Evolutionary conservation across 30 jellyfish, hydroid and myxozoan genomes (phyloP), one percentile per base, ranked within the genome.

Genomic region (Aurelia sp.): DNA sequence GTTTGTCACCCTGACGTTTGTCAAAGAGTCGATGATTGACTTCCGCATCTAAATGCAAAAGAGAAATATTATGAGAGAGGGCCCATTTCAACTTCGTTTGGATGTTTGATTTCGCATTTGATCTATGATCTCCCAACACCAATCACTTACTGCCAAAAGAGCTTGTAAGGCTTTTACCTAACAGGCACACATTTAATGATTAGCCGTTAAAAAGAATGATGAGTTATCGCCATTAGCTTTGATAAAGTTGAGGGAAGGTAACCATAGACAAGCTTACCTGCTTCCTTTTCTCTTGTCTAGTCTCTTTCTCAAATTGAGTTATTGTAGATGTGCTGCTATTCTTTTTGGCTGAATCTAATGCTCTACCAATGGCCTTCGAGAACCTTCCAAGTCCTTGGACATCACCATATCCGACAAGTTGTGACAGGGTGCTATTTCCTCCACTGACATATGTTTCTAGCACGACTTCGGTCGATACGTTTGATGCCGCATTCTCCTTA

Each of bases 341-440:
- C 31, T 55, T 64, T 23, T 53, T 74, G 2, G 90, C 90, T 6
- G 90, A 33, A 57, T 80, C 83, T 44, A 80, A 37, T 11, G 67
- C 50, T 66, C 66, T 67, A 9, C 90, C 83, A 50, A 67, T 66
- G 1, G 90, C 73, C 27, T 48, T 66, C 20, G 83, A 21, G 21
- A 80, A 80, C 9, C 90, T 19, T 2, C 90, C 74, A 11, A 80
- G 73, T 51, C 67, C 83, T 67, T 80, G 90, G 68, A 64, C 27
- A 66, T 68, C 76, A 16, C 83, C 83, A 3, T 82, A 33, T 18
- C 83, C 90, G 19, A 18, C 58, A 6, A 80, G 41, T 13, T 20
- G 66, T 67, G 90, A n/a, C 1, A 80, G 44, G 11, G 75, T 51
- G 64, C 90, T 80, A 33, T 80, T 57, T 37, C 16, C 69, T 40